Conservation (phyloP, 2,888 invertebrate genomes). For the Herminia tarsipennalis region DNA sequence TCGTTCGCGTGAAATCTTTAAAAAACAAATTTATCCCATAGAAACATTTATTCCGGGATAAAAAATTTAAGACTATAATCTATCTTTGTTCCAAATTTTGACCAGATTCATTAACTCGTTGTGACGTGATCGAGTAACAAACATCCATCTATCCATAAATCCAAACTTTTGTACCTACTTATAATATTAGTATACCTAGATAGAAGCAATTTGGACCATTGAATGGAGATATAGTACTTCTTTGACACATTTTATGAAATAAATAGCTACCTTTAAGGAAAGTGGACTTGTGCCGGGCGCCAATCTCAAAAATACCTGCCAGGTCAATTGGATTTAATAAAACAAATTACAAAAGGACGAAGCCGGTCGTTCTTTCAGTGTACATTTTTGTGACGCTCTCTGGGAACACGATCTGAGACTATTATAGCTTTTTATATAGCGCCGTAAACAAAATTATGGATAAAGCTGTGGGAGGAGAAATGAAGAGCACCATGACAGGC, state of each 20-base stretch:
- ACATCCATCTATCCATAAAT: too few species aligned
- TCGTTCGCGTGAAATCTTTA: too few species aligned
- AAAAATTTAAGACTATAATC: too few species aligned
- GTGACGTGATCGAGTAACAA: too few species aligned
- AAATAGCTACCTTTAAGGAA: constrained; percentile 6
- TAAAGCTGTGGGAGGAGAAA: constrained; percentile 32
- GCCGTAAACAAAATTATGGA: constrained; percentile 33
- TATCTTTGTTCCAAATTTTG: too few species aligned
- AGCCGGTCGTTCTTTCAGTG: constrained; percentile 12
- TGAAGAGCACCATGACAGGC: constrained; percentile 36
- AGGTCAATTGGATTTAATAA: constrained; percentile 26
- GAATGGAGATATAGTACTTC: too few species aligned
- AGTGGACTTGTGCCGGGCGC: constrained; percentile 12
- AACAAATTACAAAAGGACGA: constrained; percentile 29
- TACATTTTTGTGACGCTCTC: constrained; percentile 29
- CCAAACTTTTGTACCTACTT: too few species aligned
- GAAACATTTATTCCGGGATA: too few species aligned
- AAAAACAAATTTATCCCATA: too few species aligned
- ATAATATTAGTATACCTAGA: too few species aligned
- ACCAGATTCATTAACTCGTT: too few species aligned
- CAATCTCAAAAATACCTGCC: constrained; percentile 26
- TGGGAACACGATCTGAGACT: constrained; percentile 22
- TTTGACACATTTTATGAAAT: not conserved
- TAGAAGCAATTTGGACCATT: too few species aligned
- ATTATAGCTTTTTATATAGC: constrained; percentile 30